These are phyloP conservation scores for Lepus timidus DNA, from an alignment of 2,113 vertebrate genomes.

Conservation along the genomic window DNA sequence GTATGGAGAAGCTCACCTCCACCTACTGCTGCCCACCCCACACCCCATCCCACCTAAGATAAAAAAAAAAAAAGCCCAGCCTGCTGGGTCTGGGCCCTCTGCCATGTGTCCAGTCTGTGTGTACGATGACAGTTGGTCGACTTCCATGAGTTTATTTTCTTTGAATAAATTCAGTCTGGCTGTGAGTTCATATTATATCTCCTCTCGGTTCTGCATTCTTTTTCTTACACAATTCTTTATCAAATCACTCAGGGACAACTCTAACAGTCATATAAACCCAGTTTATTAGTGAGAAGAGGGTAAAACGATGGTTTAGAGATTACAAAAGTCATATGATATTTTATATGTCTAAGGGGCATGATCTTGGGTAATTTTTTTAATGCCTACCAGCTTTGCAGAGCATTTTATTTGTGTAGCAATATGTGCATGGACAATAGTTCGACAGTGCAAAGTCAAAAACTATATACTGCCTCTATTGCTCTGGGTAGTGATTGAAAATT, in stretches of 20 bases:
- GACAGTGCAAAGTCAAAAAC: not conserved
- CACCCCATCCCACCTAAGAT: too few species aligned
- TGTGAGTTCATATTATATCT: too few species aligned
- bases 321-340: not conserved
- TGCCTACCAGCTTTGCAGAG: not conserved
- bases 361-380: not conserved
- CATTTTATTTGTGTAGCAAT: not conserved
- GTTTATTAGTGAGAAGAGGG: not conserved
- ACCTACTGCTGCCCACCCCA: too few species aligned
- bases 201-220: too few species aligned
- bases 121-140: too few species aligned
- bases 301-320: not conserved
- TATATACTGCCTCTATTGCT: not conserved
- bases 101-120: too few species aligned
- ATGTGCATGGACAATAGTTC: not conserved
- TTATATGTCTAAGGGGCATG: not conserved
- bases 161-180: too few species aligned
- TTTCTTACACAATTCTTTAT: not conserved
- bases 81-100: too few species aligned
- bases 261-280: not conserved
- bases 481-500: not conserved
- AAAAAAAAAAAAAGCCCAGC: too few species aligned
- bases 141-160: too few species aligned
- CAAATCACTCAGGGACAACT: not conserved
- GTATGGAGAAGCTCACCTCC: too few species aligned